Conservation (phyloP, 2,113 vertebrate genomes). For the Tachysurus vachellii region DNA sequence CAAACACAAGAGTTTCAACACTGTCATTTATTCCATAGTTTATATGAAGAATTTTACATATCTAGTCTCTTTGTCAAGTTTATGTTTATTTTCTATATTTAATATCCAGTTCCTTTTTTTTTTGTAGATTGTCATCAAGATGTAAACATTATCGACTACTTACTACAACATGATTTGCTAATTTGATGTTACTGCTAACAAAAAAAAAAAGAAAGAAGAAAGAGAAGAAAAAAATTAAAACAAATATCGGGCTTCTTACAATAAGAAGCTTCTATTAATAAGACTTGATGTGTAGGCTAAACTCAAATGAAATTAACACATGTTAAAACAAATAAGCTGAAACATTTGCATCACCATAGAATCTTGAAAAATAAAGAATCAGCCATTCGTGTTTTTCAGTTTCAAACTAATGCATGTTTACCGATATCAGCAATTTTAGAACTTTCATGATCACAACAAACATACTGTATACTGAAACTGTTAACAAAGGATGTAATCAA, state of each 20-base stretch:
- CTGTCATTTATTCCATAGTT: slow-evolving; percentile 23
- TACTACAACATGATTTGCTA: slow-evolving; percentile 9
- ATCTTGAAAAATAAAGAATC: background rate
- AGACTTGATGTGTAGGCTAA: background rate
- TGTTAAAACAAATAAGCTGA: background rate
- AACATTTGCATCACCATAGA: background rate
- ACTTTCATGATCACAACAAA: background rate
- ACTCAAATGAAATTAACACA: background rate
- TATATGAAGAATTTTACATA: background rate
- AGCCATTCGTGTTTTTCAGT: background rate
- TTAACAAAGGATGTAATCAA: background rate
- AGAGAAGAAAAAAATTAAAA: background rate
- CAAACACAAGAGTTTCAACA: background rate
- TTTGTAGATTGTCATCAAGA: background rate
- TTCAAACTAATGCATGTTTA: background rate
- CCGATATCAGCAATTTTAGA: background rate
- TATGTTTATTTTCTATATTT: slow-evolving; percentile 7
- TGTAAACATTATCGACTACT: slow-evolving; percentile 29
- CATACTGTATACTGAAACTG: background rate
- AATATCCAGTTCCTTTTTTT: slow-evolving; percentile 28
- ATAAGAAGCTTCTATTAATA: background rate
- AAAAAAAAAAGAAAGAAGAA: background rate
- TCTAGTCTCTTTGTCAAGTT: slow-evolving; percentile 23
- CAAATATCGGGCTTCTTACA: background rate
- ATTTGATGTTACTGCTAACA: background rate